These are phyloP conservation scores for Acrobasis repandana DNA, from an alignment of 2,888 invertebrate genomes.

Conservation along the genomic window DNA sequence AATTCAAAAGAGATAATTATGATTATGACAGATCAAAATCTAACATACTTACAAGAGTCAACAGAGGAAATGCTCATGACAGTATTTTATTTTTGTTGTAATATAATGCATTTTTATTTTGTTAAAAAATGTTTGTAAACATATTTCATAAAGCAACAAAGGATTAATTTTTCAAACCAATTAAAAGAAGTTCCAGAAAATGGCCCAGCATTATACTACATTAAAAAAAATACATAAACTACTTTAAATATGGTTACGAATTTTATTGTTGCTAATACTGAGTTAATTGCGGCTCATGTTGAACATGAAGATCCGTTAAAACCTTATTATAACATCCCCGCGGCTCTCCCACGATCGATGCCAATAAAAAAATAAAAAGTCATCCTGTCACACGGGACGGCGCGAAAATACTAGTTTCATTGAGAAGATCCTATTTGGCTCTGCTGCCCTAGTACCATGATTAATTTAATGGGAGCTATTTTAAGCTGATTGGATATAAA, in stretches of 20 bases:
- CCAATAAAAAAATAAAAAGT: constrained; percentile 29
- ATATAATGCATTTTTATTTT: too few species aligned
- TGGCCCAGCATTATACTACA: neutral
- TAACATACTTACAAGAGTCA: too few species aligned
- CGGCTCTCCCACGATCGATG: constrained; percentile 28
- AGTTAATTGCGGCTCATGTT: neutral
- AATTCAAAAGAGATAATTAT: too few species aligned
- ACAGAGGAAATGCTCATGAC: too few species aligned
- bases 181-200: neutral
- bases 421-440: neutral
- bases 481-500: constrained; percentile 9
- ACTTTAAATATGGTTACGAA: neutral
- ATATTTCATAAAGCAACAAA: too few species aligned
- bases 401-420: constrained; percentile 19
- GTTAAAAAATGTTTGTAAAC: too few species aligned
- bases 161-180: too few species aligned
- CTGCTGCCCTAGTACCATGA: constrained; percentile 16
- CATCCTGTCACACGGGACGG: constrained; percentile 32
- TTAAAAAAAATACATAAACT: neutral
- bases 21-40: too few species aligned
- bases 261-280: neutral
- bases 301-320: constrained; percentile 18
- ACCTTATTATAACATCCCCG: constrained; percentile 4
- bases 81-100: too few species aligned
- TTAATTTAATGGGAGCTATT: constrained; percentile 12